phyloP scores from a whole-genome alignment of 1,140 invertebrate species.

The Platyura marginata region DNA sequence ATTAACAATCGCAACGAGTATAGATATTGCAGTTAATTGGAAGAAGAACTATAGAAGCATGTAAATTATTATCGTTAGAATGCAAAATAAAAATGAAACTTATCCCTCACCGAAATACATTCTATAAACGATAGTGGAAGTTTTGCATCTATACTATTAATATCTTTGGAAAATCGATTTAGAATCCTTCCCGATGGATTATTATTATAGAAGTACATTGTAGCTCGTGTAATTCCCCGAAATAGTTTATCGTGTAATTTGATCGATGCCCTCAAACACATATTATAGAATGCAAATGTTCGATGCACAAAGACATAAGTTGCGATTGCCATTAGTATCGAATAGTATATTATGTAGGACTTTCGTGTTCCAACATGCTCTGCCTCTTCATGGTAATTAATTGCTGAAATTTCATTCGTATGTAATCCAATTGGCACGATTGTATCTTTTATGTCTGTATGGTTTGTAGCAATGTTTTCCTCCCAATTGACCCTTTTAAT shows the following conservation, averaged over 20 bases:
- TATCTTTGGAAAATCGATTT: conserved; percentile 63
- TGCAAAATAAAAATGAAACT: background rate
- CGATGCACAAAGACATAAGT: conserved; percentile 17
- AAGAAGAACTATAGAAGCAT: conserved; percentile 41
- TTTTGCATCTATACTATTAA: conserved; percentile 61
- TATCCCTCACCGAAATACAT: conserved; percentile 10
- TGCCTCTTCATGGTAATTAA: background rate
- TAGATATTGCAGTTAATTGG: conserved; percentile 41
- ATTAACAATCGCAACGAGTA: conserved; percentile 61
- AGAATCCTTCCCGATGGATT: conserved; percentile 50
- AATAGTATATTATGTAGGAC: background rate
- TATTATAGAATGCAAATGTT: conserved; percentile 39
- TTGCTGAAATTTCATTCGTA: background rate
- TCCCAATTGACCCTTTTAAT: background rate
- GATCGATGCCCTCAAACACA: conserved; percentile 45
- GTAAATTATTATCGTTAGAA: conserved; percentile 38
- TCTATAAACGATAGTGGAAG: conserved; percentile 51
- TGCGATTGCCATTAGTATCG: background rate
- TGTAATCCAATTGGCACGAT: background rate
- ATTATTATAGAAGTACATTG: conserved; percentile 59
- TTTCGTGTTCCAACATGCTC: background rate
- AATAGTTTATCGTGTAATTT: conserved; percentile 61
- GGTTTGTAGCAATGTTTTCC: background rate
- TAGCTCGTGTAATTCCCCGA: conserved; percentile 40
- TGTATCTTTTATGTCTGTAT: background rate